Evolutionary conservation across 2,113 vertebrate species (phyloP), one percentile per base, ranked within the genome.

Genomic region (Hippocampus abdominalis): DNA sequence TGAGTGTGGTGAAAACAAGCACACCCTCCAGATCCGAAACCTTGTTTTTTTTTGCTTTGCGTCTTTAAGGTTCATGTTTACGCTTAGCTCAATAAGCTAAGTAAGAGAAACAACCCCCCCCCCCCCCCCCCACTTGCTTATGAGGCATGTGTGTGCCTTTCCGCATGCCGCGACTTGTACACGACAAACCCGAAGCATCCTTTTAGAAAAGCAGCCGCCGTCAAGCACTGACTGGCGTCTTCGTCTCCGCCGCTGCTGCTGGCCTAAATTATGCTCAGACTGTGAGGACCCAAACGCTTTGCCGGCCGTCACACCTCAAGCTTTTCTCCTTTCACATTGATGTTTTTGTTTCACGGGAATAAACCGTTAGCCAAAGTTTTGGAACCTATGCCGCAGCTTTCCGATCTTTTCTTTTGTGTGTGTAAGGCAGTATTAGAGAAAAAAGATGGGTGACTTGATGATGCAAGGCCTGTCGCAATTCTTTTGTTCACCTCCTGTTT

Each of bases 91-190:
- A 56, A 49, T 13, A 68, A 67, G 51, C 64, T 21, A 71, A 46
- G 42, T 25, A 23, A 23, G 63, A 46, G 18, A 46, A 60, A 60
- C 27, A 18, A 8, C 27, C 15, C 7, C 16, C 10, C 2, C 8
- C 15, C 12, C 56, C 11, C 6, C 12, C 1, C 46, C 16, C 5
- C 4, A 23, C 25, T 18, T 42, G 12, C 15, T 46, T 46, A 64
- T 46, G 66, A 66, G 79, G 75, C 71, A 76, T 25, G 40, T 16
- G 51, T 29, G 1, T n/a, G 16, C 36, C 23, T 62, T 16, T 32
- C 25, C 10, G 68, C 84, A 10, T 83, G 87, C 65, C 64, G 8
- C n/a, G 63, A 57, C 88, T 78, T 81, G 89, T 71, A 64, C 73
- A 69, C 65, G 27, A 54, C 20, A n/a, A 54, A 54, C 3, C 2